Base-by-base conservation (phyloP, 2,113 vertebrate genomes). In the Psittacula cyanocephala region DNA sequence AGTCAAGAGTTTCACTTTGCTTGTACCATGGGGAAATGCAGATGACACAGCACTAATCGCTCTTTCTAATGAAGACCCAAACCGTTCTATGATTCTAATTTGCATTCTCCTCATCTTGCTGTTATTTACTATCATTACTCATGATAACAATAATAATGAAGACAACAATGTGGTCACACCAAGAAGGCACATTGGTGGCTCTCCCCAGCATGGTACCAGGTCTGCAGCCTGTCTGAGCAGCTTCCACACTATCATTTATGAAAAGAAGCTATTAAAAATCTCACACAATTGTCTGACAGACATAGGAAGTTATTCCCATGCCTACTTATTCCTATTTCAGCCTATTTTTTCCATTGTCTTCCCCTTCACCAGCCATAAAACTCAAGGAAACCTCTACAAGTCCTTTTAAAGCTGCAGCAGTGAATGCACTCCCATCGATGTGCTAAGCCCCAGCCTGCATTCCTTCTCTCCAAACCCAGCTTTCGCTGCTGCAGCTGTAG, bases 391-490 rank as follows among this genome's bases (percentile, higher is more conserved):
- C 57, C 37, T 41, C 60, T 47, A 13, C 33, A 13, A 62, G 64
- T 35, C 46, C 46, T 22, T 57, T 57, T 22, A 17, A 33, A 68
- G 53, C 70, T 39, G 47, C n/a, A 59, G 37, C 52, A 89, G 33
- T 22, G 27, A 29, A 74, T 17, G 59, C 44, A 84, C 69, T 77
- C 77, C 5, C 24, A 13, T 6, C 16, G 5, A 31, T 33, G 46
- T 39, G 46, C 57, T 75, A 74, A 94, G 60, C 5, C 50, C 46
- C 68, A 46, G 69, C 88, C 82, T 50, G 47, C 67, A 71, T 82
- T 95, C 90, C 77, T 88, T 49, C 91, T 69, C 69, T 79, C 82
- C 88, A 88, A 96, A 77, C 76, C 49, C 70, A 76, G 29, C 68
- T 75, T 67, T 46, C 79, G 67, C 60, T 33, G 59, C 92, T 28